Conservation (phyloP, 2,888 invertebrate species). For the Atethmia centrago region DNA sequence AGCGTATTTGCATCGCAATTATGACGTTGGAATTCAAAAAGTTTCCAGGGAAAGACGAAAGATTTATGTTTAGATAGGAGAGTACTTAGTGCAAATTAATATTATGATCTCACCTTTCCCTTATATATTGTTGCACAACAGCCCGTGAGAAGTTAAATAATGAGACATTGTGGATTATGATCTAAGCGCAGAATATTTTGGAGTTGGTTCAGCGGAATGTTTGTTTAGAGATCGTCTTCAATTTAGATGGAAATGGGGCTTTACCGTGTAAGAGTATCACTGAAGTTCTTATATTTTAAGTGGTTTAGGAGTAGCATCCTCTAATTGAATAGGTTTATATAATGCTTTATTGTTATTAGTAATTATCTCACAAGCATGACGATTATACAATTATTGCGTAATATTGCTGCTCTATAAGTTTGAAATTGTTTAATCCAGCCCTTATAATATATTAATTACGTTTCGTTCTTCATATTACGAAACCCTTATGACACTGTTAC, state of each 20-base stretch:
- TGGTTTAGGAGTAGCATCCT: neutral
- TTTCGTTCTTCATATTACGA: conserved; percentile 19
- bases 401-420: neutral
- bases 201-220: neutral
- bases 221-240: neutral
- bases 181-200: conserved; percentile 22
- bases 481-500: conserved; percentile 14
- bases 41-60: conserved; percentile 48
- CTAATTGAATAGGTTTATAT: neutral
- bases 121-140: conserved; percentile 80
- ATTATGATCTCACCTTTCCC: conserved; percentile 82
- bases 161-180: conserved; percentile 71
- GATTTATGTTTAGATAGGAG: conserved; percentile 69
- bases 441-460: neutral
- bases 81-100: conserved; percentile 71
- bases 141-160: conserved; percentile 80
- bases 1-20: conserved; percentile 62
- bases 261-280: neutral
- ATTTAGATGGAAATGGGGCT: neutral
- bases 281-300: neutral
- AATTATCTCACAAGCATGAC: neutral
- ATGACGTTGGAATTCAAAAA: conserved; percentile 56
- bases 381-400: neutral
- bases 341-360: conserved; percentile 3
- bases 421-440: neutral